Percentiles rank a stretch among this genome's conserved stretches.
Conservation (phyloP, 2,888 invertebrate species). For the Yponomeuta plumbellus region DNA sequence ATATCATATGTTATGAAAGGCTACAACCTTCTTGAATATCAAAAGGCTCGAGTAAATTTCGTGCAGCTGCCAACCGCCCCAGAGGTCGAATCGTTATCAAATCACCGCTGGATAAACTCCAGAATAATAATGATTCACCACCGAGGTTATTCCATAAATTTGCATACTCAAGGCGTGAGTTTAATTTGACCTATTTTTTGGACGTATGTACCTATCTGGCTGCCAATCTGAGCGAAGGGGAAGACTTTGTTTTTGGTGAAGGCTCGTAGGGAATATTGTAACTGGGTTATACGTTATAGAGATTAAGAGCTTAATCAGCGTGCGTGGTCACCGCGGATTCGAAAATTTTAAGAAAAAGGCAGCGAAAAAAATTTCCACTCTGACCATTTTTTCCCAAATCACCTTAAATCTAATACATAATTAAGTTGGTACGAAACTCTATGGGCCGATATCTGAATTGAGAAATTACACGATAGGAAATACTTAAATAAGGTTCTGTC, state of each 20-base stretch:
- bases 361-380: too few species aligned
- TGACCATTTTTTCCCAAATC: too few species aligned
- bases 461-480: too few species aligned
- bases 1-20: background rate
- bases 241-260: background rate
- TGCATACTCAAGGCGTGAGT: constrained; percentile 15
- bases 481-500: too few species aligned
- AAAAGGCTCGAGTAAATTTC: constrained; percentile 15
- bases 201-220: background rate
- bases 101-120: constrained; percentile 22
- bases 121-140: constrained; percentile 21
- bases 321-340: too few species aligned
- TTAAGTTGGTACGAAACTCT: too few species aligned
- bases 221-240: background rate
- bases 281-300: too few species aligned
- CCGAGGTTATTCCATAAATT: constrained; percentile 20
- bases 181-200: constrained; percentile 9
- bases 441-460: too few species aligned
- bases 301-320: too few species aligned
- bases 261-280: background rate
- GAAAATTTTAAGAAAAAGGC: too few species aligned
- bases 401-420: too few species aligned
- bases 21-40: background rate
- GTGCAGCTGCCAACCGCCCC: constrained; percentile 14
- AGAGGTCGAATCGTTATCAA: constrained; percentile 20